Evolutionary conservation across 2,113 vertebrate species (phyloP).

Genomic region (Hucho hucho): DNA sequence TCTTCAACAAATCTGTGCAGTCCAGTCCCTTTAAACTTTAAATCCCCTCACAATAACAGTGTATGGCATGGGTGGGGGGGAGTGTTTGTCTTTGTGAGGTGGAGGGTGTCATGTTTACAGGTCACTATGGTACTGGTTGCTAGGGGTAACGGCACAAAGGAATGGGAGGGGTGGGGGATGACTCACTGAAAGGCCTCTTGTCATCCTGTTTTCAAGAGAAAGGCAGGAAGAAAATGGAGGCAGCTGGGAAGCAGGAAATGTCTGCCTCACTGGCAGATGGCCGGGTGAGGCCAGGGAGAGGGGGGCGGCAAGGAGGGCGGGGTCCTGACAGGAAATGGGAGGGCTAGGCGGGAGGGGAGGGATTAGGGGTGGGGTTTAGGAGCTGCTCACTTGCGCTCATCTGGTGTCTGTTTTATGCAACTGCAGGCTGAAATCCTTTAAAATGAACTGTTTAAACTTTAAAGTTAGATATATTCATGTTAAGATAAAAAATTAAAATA

Average conservation of each 20-base stretch:
- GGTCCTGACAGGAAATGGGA: constrained; percentile 35
- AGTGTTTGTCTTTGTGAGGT: constrained; percentile 17
- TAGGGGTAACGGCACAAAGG: constrained; percentile 39
- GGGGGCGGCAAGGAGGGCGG: constrained; percentile 26
- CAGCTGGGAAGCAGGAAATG: constrained; percentile 51
- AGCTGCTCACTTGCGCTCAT: constrained; percentile 51
- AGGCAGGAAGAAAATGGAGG: constrained; percentile 29
- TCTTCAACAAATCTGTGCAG: background rate
- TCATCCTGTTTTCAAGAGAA: constrained; percentile 50
- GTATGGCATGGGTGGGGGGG: background rate
- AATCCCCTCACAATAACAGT: constrained; percentile 30
- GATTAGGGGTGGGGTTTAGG: constrained; percentile 23
- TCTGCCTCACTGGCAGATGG: constrained; percentile 48
- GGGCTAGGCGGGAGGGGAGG: background rate
- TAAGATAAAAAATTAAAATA: background rate
- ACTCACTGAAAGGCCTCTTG: constrained; percentile 38
- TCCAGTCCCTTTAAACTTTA: constrained; percentile 49
- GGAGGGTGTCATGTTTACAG: constrained; percentile 16
- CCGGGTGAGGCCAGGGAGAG: constrained; percentile 45
- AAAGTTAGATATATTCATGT: background rate
- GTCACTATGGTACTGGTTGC: constrained; percentile 24
- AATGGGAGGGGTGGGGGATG: constrained; percentile 4
- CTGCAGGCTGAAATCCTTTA: constrained; percentile 15
- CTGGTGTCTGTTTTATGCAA: constrained; percentile 45
- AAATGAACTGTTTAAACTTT: background rate